Percentiles rank a stretch among this genome's conserved stretches.
Conservation (phyloP, 1,140 invertebrate genomes). For the Drosophila prosaltans region DNA sequence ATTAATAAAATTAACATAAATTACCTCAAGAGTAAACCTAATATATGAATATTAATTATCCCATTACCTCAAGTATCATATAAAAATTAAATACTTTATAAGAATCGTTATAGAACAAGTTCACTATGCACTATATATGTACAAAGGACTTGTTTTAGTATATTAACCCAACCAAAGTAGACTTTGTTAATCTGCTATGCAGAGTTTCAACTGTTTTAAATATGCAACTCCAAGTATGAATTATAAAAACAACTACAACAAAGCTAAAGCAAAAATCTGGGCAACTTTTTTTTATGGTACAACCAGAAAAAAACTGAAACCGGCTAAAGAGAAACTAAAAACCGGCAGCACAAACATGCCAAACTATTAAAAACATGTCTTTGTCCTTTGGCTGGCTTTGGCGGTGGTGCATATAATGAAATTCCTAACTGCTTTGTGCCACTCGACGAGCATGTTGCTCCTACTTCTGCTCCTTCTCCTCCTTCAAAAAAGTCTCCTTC, state of each 20-base stretch:
- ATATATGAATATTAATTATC: too few species aligned
- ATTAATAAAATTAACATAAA: too few species aligned
- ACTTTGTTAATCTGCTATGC: conserved; percentile 36
- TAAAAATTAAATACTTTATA: too few species aligned
- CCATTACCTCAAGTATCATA: too few species aligned
- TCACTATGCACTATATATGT: not conserved
- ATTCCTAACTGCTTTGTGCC: conserved; percentile 63
- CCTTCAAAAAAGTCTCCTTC: not conserved
- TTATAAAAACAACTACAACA: not conserved
- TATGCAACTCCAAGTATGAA: conserved; percentile 41
- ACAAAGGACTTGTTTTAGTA: not conserved
- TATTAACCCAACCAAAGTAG: not conserved
- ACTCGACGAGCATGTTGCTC: conserved; percentile 41
- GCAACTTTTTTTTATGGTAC: conserved; percentile 43
- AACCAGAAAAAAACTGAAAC: conserved; percentile 26
- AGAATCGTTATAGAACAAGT: too few species aligned
- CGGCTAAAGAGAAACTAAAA: conserved; percentile 20
- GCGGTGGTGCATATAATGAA: conserved; percentile 66
- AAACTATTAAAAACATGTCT: conserved; percentile 81
- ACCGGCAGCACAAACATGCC: conserved; percentile 66
- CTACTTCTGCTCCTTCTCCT: not conserved
- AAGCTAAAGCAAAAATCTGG: conserved; percentile 63
- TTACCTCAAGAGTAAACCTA: too few species aligned
- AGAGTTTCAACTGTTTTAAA: conserved; percentile 48
- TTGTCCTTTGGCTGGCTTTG: conserved; percentile 68